Evolutionary conservation across 2,797 vertebrate species (phyloP).

Genomic region (Takifugu ocellatus): DNA sequence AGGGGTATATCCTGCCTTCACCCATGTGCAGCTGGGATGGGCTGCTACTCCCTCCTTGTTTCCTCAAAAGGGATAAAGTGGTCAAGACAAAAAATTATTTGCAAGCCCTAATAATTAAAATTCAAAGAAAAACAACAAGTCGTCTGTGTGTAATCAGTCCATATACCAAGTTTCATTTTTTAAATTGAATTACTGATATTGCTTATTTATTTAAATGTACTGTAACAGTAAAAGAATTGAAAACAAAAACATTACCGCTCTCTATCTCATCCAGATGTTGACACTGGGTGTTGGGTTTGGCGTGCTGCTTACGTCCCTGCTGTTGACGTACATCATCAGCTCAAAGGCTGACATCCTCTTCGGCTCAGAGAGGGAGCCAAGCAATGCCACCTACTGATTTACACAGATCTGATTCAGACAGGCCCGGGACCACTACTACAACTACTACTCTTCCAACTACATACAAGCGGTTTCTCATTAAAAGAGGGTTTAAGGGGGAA

Average conservation of each 20-base stretch:
- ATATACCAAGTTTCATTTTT: too few relatives aligned
- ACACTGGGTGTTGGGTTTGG: slow-evolving; percentile 83
- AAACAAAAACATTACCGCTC: neutral
- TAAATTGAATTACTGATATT: too few relatives aligned
- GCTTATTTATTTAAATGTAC: neutral
- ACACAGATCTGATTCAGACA: slow-evolving; percentile 19
- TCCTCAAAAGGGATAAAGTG: too few relatives aligned
- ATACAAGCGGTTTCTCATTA: slow-evolving; percentile 36
- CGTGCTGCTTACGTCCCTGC: slow-evolving; percentile 80
- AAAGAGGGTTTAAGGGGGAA: neutral
- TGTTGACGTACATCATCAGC: slow-evolving; percentile 85
- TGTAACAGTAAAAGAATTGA: neutral
- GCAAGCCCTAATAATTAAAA: too few relatives aligned
- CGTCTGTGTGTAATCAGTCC: too few relatives aligned
- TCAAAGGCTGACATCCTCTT: slow-evolving; percentile 90
- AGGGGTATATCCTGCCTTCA: too few relatives aligned
- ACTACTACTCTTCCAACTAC: slow-evolving; percentile 38
- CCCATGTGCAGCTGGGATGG: too few relatives aligned
- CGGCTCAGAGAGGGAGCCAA: slow-evolving; percentile 74
- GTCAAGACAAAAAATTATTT: too few relatives aligned
- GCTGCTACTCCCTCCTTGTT: too few relatives aligned
- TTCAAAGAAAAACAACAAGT: too few relatives aligned
- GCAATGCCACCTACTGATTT: slow-evolving; percentile 83
- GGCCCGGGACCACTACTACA: slow-evolving; percentile 44
- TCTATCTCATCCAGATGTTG: slow-evolving; percentile 74